Conservation (phyloP, 2,888 invertebrate species). For the Caenorhabditis sulstoni region DNA sequence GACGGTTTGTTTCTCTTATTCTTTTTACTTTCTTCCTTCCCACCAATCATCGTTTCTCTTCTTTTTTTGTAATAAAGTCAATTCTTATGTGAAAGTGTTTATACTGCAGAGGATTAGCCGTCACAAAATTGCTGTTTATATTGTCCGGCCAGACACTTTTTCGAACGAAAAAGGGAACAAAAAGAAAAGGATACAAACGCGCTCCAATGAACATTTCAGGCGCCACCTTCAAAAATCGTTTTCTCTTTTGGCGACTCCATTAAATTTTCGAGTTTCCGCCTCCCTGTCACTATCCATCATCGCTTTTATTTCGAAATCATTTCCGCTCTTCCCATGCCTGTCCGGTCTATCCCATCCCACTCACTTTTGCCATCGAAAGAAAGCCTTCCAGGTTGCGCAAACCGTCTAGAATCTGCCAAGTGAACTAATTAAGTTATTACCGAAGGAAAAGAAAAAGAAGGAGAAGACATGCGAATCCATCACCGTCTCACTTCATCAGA, state of each 20-base stretch:
- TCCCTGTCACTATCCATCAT: slow-evolving; percentile 2
- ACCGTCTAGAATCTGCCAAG: slow-evolving; percentile 41
- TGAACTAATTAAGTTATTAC: slow-evolving; percentile 54
- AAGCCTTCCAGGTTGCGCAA: slow-evolving; percentile 27
- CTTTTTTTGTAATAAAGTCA: slow-evolving; percentile 27
- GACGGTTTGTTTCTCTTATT: slow-evolving; percentile 1
- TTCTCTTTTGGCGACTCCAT: no score
- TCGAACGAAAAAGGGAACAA: no score
- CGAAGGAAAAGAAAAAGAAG: no score
- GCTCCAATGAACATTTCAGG: no score
- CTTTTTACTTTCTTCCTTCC: slow-evolving; percentile 8
- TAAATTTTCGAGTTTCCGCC: not conserved
- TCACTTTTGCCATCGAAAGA: not conserved
- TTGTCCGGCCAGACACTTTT: slow-evolving; percentile 4
- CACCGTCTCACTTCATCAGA: slow-evolving; percentile 46
- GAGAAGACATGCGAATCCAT: slow-evolving; percentile 6
- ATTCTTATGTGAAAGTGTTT: slow-evolving; percentile 15
- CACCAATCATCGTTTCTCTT: not conserved
- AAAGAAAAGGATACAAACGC: no score
- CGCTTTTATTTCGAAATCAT: slow-evolving; percentile 3
- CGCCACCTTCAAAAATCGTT: not conserved
- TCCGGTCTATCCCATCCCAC: not conserved
- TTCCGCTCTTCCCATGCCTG: not conserved
- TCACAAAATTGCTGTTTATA: slow-evolving; percentile 2
- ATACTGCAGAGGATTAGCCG: slow-evolving; percentile 14